Conservation (phyloP, 2,113 vertebrate species). For the Donacobius atricapilla region DNA sequence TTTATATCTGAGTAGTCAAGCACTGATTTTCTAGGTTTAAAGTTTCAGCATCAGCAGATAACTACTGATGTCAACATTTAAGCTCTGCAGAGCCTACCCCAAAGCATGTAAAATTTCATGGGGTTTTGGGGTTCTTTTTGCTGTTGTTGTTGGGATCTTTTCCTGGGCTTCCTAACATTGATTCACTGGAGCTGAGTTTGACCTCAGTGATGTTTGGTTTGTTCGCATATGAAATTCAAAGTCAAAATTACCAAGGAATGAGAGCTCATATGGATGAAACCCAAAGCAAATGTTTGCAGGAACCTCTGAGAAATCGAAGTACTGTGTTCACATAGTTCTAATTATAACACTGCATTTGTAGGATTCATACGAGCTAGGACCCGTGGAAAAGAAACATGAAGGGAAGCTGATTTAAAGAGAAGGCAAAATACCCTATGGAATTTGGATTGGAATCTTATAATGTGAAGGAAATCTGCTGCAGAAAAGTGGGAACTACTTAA, state of each 20-base stretch:
- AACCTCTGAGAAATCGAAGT: constrained; percentile 70
- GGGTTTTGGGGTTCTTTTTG: background rate
- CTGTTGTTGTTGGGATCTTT: background rate
- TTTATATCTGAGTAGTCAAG: background rate
- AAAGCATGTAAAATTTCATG: background rate
- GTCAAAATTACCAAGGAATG: constrained; percentile 60
- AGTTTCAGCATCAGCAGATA: background rate
- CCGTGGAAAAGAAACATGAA: constrained; percentile 37
- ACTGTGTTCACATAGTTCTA: constrained; percentile 71
- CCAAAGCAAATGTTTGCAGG: constrained; percentile 72
- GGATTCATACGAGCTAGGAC: constrained; percentile 28
- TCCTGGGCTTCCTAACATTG: background rate
- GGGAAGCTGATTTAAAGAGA: constrained; percentile 52
- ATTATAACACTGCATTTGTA: constrained; percentile 63
- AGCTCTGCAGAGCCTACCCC: background rate
- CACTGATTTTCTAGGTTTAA: background rate
- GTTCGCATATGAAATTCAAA: constrained; percentile 57
- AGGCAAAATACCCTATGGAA: constrained; percentile 60
- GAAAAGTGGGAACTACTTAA: constrained; percentile 53
- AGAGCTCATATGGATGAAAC: constrained; percentile 59
- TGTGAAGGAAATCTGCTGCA: constrained; percentile 47
- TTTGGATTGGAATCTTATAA: constrained; percentile 56
- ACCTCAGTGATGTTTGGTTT: constrained; percentile 5
- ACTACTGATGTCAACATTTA: background rate
- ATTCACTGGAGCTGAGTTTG: background rate